Conservation (phyloP, 2,888 invertebrate genomes). For the Phengaris alcon region DNA sequence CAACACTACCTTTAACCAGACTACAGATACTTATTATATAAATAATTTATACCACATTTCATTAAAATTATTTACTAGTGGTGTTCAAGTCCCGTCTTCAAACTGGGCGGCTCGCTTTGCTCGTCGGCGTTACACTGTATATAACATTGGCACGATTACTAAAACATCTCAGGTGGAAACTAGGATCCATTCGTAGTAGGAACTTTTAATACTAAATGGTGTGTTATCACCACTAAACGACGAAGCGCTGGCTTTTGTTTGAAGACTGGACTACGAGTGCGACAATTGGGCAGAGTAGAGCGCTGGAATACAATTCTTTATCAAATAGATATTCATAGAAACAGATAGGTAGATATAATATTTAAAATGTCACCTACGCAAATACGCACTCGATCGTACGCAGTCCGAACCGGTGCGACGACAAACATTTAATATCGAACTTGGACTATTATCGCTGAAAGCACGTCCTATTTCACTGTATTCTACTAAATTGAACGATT, state of each 20-base stretch:
- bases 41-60: constrained; percentile 69
- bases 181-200: constrained; percentile 23
- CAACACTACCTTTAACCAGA: constrained; percentile 75
- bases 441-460: constrained; percentile 27
- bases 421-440: constrained; percentile 20
- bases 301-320: constrained; percentile 23
- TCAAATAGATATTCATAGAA: constrained; percentile 9
- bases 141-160: constrained; percentile 22
- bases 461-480: constrained; percentile 28
- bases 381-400: constrained; percentile 29
- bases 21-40: constrained; percentile 69
- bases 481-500: constrained; percentile 27
- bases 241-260: not conserved
- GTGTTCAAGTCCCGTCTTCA: constrained; percentile 56
- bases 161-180: constrained; percentile 17
- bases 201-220: constrained; percentile 15
- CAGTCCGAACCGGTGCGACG: constrained; percentile 8
- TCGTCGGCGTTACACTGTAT: not conserved
- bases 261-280: constrained; percentile 22
- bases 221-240: not conserved
- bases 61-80: constrained; percentile 61
- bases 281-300: constrained; percentile 21
- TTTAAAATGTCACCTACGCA: constrained; percentile 22
- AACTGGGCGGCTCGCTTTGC: constrained; percentile 44
- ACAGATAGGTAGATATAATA: constrained; percentile 13